Base-by-base conservation (phyloP, 1,140 invertebrate genomes). In the Papilio dardanus region DNA sequence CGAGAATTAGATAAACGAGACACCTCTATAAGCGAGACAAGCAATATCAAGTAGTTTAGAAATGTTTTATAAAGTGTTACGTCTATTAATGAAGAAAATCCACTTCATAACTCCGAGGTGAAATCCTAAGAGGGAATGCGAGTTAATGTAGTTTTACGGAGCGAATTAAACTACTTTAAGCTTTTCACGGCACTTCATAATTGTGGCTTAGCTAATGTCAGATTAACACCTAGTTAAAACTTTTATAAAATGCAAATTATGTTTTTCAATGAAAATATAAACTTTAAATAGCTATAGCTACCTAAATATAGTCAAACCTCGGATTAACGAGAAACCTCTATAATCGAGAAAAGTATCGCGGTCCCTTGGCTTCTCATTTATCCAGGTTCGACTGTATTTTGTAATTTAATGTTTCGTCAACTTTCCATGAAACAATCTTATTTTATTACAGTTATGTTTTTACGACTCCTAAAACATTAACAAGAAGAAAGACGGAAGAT, bases 161-260 rank as follows among this genome's bases (percentile, higher is more conserved):
- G 50, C 50, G 21, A 58, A 58, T 58, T 58, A 58, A 28, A 58
- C 21, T 58, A 30, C 54, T 14, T 62, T 28, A 12, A 62, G 54
- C 24, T 62, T n/a, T 62, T 62, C 21, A 54, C 19, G 6, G 10
- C 50, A 24, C 50, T 24, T 54, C 46, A 28, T 12, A 58, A 58
- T 24, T 58, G 21, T 58, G 10, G 16, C 50, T 3, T 58, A 3
- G 50, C 50, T 12, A 58, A 58, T 24, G 3, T 24, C 1, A 58
- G 28, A 58, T 28, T 24, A 28, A 14, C 21, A 62, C 24, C n/a
- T 30, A 62, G 54, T 62, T 16, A 62, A 62, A 30, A 62, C 54
- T 62, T 62, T 16, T 28, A 62, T 12, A 14, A 4, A 62, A 58
- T 12, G 24, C 3, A 58, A 58, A 28, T 58, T 58, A 58, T 58